Base-by-base conservation (phyloP, 1,140 invertebrate species). In the Hycleus cichorii region DNA sequence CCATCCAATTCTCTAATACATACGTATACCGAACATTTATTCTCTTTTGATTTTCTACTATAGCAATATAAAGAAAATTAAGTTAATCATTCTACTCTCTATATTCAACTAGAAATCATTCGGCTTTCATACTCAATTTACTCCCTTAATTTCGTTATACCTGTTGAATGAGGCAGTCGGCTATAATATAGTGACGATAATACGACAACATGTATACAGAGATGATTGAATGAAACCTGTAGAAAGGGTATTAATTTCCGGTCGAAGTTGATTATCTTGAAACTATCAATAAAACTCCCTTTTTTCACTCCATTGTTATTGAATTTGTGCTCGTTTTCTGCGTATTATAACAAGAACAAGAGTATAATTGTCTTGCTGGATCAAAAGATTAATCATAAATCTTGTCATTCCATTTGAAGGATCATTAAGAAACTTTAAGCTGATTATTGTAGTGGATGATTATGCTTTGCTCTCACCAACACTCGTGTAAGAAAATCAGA, bases 191-290 rank as follows among this genome's bases (percentile, higher is more conserved):
- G 32, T 32, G 43, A 47, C 26, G 50, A 54, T 32, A 32, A 32
- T 32, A 32, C 32, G 32, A 32, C 32, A 32, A 32, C 32, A 32
- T 32, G 18, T 18, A 18, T 18, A 39, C 49, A 42, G 32, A 42
- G 26, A 51, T 43, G n/a, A 51, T 27, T 51, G 40, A 58, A 58
- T 46, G 58, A 48, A 58, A 40, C 56, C 56, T 46, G n/a, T 50
- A 32, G 32, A 32, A 7, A 50, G 27, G 58, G 46, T 46, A 42
- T 38, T 59, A 59, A 59, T 59, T 59, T 59, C 58, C 58, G 54
- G 51, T 42, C 53, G 51, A 47, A 46, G 39, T 32, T 49, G 49
- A 59, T 55, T 59, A 55, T 32, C 7, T 32, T 32, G 39, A 25
- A 4, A 39, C 25, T 43, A 47, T 18, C 49, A 51, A 51, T 58